Base-by-base conservation (phyloP, 2,113 vertebrate genomes). In the Corynorhinus townsendii region DNA sequence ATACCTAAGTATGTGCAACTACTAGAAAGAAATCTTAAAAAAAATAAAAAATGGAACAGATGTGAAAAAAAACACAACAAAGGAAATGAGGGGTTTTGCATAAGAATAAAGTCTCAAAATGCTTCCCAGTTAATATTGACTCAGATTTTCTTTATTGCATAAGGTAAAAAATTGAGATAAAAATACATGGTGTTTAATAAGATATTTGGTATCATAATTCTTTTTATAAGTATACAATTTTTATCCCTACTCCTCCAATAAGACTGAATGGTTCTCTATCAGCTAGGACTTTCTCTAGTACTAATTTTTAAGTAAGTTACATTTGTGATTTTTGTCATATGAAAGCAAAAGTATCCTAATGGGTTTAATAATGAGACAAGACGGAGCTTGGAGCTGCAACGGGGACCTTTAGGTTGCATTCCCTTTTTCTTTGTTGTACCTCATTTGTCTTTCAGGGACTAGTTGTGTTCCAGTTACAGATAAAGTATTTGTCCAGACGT, bases 21-120 rank as follows among this genome's bases (percentile, higher is more conserved):
- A 77, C 6, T 10, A 2, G 45, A 69, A 93, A 93, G 52, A 92
- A 90, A 69, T 89, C 10, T 91, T 59, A 90, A 82, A 76, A 93
- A 82, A 89, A 66, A n/a, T n/a, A n/a, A 93, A 82, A 76, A 82
- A 86, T 17, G 45, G 33, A 89, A 66, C 24, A 90, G 54, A 94
- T 80, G 33, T 90, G 52, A 56, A 86, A 90, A 56, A n/a, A n/a
- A 90, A 72, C 80, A 71, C 4, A 72, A 12, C 33, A 82, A 16
- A 17, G 7, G 40, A 62, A 92, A 95, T 45, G 28, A 90, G 82
- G 35, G 1, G 10, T 52, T 62, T 62, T 90, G 33, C 26, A 9
- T 62, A 84, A 35, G 26, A 62, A 68, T 45, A 77, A 62, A 85
- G 35, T 89, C 33, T 94, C 54, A 59, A 91, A 91, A 62, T 62